Conservation (phyloP, 2,113 vertebrate species). For the Sinocyclocheilus rhinocerous region DNA sequence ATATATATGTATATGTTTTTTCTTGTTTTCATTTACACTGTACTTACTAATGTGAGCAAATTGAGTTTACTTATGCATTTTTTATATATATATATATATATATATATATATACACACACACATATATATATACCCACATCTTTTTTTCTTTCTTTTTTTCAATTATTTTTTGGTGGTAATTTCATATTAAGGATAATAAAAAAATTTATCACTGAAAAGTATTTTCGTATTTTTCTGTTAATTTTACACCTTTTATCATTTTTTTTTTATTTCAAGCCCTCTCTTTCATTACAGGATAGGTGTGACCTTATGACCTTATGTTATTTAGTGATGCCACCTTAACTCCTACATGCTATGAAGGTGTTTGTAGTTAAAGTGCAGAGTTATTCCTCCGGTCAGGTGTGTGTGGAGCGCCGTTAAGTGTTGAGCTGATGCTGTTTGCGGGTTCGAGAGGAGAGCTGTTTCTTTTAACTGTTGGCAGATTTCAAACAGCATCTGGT, state of each 20-base stretch:
- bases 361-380: conserved; percentile 2
- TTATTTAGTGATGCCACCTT: background rate
- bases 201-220: too few relatives aligned
- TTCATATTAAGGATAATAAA: too few relatives aligned
- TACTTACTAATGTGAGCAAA: too few relatives aligned
- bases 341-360: background rate
- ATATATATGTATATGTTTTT: background rate
- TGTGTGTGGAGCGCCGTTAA: conserved; percentile 8
- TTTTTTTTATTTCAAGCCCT: background rate
- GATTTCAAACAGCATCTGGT: conserved; percentile 81
- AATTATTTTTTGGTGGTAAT: too few relatives aligned
- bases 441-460: conserved; percentile 37
- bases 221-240: too few relatives aligned
- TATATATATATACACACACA: background rate
- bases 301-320: background rate
- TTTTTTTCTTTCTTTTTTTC: too few relatives aligned
- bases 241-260: too few relatives aligned
- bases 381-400: background rate
- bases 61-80: too few relatives aligned
- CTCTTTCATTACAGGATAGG: background rate
- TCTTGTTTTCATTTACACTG: too few relatives aligned
- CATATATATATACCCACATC: background rate
- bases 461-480: conserved; percentile 73
- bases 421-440: conserved; percentile 32
- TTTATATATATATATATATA: background rate